Percentiles rank a stretch among this genome's conserved stretches.
Evolutionary conservation across 2,797 vertebrate genomes (phyloP).

Genomic region (Lophius americanus): DNA sequence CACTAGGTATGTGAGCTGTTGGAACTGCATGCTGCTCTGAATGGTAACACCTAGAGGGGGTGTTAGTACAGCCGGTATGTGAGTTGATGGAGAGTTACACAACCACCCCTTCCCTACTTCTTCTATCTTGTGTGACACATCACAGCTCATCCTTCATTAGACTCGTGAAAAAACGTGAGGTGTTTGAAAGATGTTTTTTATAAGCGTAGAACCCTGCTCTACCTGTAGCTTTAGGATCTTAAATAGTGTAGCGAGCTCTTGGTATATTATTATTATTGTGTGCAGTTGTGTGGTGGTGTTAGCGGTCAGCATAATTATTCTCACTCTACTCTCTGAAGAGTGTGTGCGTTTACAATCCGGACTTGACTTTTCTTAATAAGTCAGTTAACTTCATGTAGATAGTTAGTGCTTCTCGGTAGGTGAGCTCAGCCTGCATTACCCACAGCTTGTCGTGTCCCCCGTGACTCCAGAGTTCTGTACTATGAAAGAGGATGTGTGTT

Average conservation of each 20-base stretch:
- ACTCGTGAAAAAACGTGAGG: background rate
- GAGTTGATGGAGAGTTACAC: no score
- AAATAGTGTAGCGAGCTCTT: constrained; percentile 33
- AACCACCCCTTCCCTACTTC: no score
- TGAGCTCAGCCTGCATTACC: constrained; percentile 16
- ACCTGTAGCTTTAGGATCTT: constrained; percentile 36
- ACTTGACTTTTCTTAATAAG: constrained; percentile 51
- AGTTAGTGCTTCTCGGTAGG: constrained; percentile 24
- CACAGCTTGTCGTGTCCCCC: constrained; percentile 11
- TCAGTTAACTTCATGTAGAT: constrained; percentile 48
- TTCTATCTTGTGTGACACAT: background rate
- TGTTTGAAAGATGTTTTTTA: background rate
- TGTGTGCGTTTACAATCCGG: constrained; percentile 51
- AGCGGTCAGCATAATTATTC: constrained; percentile 46
- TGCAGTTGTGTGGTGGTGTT: constrained; percentile 63
- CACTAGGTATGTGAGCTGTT: no score
- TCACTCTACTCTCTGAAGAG: constrained; percentile 33
- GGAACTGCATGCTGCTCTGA: no score
- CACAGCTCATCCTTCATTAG: background rate
- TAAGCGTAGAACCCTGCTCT: no score
- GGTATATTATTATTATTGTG: constrained; percentile 61
- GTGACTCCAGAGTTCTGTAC: background rate
- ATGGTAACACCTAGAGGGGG: no score
- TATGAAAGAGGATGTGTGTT: no score
- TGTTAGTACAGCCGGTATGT: no score